A percentile compares a stretch with the other conserved stretches of the same genome.
phyloP scores from a whole-genome alignment of 2,888 invertebrate species.

The Muscina levida region DNA sequence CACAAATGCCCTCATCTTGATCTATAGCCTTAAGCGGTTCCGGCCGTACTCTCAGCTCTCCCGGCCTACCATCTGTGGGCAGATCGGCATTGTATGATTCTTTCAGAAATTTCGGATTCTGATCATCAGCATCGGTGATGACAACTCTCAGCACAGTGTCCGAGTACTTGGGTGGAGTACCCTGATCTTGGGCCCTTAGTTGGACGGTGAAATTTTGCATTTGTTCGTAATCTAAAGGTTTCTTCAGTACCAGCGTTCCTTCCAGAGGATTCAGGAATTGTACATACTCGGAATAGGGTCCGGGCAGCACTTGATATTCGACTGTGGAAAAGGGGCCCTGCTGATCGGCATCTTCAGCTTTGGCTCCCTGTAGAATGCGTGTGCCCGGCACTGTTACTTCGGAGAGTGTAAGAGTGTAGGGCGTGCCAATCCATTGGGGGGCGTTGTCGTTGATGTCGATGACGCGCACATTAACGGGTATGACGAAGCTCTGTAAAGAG shows the following conservation, averaged over 20 bases:
- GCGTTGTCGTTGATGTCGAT: constrained; percentile 96
- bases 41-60: constrained; percentile 85
- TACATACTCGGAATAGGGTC: constrained; percentile 89
- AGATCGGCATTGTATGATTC: constrained; percentile 88
- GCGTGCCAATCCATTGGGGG: constrained; percentile 89
- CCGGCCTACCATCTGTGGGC: constrained; percentile 81
- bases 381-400: constrained; percentile 88
- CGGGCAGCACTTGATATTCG: constrained; percentile 89
- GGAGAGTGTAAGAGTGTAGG: constrained; percentile 90
- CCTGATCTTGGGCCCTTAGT: constrained; percentile 89
- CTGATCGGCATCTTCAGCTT: constrained; percentile 91
- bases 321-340: constrained; percentile 93
- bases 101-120: constrained; percentile 90
- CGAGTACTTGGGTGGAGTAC: constrained; percentile 88
- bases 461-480: constrained; percentile 83
- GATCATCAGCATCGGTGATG: constrained; percentile 94
- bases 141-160: constrained; percentile 88
- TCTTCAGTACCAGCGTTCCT: constrained; percentile 89
- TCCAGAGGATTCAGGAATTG: constrained; percentile 92
- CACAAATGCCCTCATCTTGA: constrained; percentile 82
- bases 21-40: constrained; percentile 88
- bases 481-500: constrained; percentile 77
- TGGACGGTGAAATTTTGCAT: constrained; percentile 88
- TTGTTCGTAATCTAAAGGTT: constrained; percentile 91
- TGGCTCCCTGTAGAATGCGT: constrained; percentile 88